A percentile compares a stretch with the other conserved stretches of the same genome.
These are phyloP conservation scores for Trogon surrucura DNA, from an alignment of 2,113 vertebrate species.

Conservation along the genomic window DNA sequence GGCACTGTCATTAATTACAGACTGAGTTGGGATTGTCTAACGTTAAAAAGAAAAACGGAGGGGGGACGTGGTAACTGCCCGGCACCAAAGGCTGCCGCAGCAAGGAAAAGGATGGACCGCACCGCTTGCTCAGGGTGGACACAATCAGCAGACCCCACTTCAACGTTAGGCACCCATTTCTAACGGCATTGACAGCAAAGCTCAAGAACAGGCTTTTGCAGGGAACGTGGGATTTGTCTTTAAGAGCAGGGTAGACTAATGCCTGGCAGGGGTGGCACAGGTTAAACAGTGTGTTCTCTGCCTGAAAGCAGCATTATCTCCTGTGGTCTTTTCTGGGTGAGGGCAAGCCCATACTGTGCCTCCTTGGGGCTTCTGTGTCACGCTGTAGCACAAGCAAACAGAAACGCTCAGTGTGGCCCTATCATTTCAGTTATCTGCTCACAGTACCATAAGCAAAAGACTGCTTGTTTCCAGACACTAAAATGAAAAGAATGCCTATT, in stretches of 20 bases:
- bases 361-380: not conserved
- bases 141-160: accelerated
- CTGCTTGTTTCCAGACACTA: not conserved
- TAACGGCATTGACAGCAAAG: not conserved
- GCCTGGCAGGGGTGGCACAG: not conserved
- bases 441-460: accelerated
- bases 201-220: not conserved
- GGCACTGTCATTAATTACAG: conserved; percentile 49
- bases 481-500: not conserved
- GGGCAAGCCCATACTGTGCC: not conserved
- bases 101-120: not conserved
- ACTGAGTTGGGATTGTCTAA: not conserved
- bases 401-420: accelerated
- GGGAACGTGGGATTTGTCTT: accelerated
- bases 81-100: not conserved
- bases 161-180: not conserved
- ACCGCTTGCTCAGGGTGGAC: not conserved
- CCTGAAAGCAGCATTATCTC: not conserved
- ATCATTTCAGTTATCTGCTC: not conserved
- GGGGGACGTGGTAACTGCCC: not conserved
- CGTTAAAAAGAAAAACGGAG: accelerated
- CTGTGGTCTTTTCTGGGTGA: not conserved
- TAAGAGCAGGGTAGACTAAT: not conserved
- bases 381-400: not conserved
- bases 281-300: not conserved